Conservation (phyloP, 1,140 invertebrate species). For the Zaprionus capensis region DNA sequence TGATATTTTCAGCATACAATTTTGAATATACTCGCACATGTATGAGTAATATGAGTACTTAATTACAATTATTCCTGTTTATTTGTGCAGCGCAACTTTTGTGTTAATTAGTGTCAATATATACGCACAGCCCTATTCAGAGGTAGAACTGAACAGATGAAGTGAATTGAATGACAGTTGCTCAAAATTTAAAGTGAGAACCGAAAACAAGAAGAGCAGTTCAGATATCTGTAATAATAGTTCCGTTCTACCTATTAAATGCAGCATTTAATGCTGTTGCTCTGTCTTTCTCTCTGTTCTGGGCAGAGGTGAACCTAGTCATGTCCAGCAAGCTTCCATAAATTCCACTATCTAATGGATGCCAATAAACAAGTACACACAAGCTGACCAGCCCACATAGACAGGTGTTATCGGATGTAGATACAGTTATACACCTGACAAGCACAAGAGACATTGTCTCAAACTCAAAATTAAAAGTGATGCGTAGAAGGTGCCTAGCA, state of each 20-base stretch:
- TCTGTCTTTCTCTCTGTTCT: not conserved
- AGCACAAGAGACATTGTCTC: slow-evolving; percentile 69
- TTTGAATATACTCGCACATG: slow-evolving; percentile 19
- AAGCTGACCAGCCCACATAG: slow-evolving; percentile 5
- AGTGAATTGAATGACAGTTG: slow-evolving; percentile 48
- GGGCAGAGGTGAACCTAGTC: no score
- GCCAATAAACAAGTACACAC: slow-evolving; percentile 66
- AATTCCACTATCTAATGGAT: slow-evolving; percentile 79
- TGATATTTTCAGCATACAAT: slow-evolving; percentile 30
- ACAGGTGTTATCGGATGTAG: slow-evolving; percentile 42
- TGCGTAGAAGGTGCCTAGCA: slow-evolving; percentile 32
- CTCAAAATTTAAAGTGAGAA: slow-evolving; percentile 36
- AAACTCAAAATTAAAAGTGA: slow-evolving; percentile 74
- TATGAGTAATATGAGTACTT: slow-evolving; percentile 17
- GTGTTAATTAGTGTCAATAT: slow-evolving; percentile 68
- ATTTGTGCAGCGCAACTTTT: slow-evolving; percentile 56
- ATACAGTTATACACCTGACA: slow-evolving; percentile 67
- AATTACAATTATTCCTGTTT: slow-evolving; percentile 65
- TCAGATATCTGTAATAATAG: not conserved
- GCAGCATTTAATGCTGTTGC: not conserved
- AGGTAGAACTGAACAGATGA: slow-evolving; percentile 27
- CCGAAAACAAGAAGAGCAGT: slow-evolving; percentile 4
- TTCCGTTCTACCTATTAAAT: not conserved
- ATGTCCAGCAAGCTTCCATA: slow-evolving; percentile 58
- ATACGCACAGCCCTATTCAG: slow-evolving; percentile 28